These are phyloP conservation scores for Muscicapa adusta DNA, from an alignment of 2,113 vertebrate species.

Conservation along the genomic window DNA sequence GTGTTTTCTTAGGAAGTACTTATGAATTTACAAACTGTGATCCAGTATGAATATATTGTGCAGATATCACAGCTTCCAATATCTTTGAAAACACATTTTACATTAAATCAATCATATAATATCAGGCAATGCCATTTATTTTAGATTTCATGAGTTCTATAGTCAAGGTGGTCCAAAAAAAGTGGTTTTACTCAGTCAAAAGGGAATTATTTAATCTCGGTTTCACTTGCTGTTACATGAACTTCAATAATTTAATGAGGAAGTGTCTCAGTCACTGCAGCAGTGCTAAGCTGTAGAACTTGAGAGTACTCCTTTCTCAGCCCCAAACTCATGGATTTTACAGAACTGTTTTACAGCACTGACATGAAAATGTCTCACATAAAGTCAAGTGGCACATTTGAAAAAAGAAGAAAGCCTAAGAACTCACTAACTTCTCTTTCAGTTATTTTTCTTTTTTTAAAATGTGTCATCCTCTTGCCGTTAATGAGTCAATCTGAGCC, in stretches of 20 bases:
- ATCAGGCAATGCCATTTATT: neutral
- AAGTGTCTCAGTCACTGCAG: neutral
- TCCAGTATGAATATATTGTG: neutral
- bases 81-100: neutral
- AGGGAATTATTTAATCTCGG: neutral
- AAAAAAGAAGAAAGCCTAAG: constrained; percentile 42
- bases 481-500: constrained; percentile 37
- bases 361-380: neutral
- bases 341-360: constrained; percentile 13
- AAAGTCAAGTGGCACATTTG: neutral
- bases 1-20: neutral
- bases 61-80: neutral
- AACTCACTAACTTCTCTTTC: constrained; percentile 15
- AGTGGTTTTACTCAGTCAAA: neutral
- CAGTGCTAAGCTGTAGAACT: neutral
- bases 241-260: neutral
- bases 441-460: constrained; percentile 33
- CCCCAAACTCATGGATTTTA: neutral
- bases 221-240: neutral
- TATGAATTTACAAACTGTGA: neutral
- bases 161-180: neutral
- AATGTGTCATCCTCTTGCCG: constrained; percentile 35
- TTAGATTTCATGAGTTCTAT: neutral
- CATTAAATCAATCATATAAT: neutral
- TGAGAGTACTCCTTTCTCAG: neutral